A percentile compares a stretch with the other conserved stretches of the same genome.
phyloP scores from a whole-genome alignment of 2,888 invertebrate species.

The Tyria jacobaeae region DNA sequence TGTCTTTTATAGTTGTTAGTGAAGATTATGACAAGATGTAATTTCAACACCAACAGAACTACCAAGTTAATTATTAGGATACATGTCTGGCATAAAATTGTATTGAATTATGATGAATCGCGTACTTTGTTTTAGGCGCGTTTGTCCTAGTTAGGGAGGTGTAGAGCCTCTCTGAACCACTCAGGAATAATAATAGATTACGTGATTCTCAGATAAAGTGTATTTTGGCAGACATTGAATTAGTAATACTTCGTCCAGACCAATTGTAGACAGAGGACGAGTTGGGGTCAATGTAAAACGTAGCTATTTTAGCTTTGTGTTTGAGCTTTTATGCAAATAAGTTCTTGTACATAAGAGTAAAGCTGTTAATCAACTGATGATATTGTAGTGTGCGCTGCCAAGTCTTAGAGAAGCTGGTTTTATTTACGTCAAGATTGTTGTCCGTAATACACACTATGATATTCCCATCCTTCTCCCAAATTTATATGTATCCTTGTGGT shows the following conservation, averaged over 20 bases:
- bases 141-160: not conserved
- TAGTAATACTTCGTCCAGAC: constrained; percentile 2
- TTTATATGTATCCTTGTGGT: too few species aligned
- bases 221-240: constrained; percentile 7
- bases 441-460: too few species aligned
- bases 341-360: not conserved
- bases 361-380: too few species aligned
- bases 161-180: not conserved
- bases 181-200: constrained; percentile 1
- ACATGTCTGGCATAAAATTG: constrained; percentile 1
- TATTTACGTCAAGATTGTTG: too few species aligned
- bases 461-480: too few species aligned
- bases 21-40: not conserved
- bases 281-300: too few species aligned
- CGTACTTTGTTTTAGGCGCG: not conserved
- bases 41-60: not conserved
- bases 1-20: not conserved
- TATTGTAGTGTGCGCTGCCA: too few species aligned
- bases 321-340: not conserved
- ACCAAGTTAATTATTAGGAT: not conserved
- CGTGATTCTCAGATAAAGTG: not conserved
- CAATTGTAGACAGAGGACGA: not conserved
- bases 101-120: not conserved
- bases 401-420: too few species aligned
- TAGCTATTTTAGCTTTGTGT: not conserved